These are phyloP conservation scores for Bruchidius siliquastri DNA, from an alignment of 2,888 invertebrate species.

Conservation along the genomic window DNA sequence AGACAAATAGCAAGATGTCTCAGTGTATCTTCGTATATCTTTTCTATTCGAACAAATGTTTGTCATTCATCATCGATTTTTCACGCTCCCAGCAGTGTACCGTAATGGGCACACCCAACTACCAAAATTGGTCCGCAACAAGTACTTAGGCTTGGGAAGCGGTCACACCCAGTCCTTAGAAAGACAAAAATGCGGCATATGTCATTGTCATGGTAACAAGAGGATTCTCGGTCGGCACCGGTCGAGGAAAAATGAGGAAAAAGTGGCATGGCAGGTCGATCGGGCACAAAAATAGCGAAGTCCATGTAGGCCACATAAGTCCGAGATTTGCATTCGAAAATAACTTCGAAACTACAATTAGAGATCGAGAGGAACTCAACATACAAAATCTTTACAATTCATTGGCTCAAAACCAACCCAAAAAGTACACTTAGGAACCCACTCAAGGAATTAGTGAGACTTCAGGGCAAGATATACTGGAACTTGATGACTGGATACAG, in stretches of 20 bases:
- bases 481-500: no score
- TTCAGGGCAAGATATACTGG: no score
- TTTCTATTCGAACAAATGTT: neutral
- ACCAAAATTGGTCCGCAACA: neutral
- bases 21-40: neutral
- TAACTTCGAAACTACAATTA: no score
- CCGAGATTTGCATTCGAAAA: no score
- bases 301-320: no score
- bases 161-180: neutral
- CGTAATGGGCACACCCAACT: neutral
- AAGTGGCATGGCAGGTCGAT: neutral
- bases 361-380: no score
- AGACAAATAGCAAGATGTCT: neutral
- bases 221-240: neutral
- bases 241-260: neutral
- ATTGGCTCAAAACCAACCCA: no score
- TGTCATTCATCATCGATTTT: neutral
- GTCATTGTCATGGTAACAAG: neutral
- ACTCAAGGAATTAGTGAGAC: no score
- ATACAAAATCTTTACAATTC: no score
- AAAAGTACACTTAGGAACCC: no score
- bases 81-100: neutral
- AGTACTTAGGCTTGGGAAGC: neutral
- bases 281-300: no score
- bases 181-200: neutral